These are phyloP conservation scores for Antechinus stuartii DNA, from an alignment of 2,113 vertebrate species.

Conservation along the genomic window DNA sequence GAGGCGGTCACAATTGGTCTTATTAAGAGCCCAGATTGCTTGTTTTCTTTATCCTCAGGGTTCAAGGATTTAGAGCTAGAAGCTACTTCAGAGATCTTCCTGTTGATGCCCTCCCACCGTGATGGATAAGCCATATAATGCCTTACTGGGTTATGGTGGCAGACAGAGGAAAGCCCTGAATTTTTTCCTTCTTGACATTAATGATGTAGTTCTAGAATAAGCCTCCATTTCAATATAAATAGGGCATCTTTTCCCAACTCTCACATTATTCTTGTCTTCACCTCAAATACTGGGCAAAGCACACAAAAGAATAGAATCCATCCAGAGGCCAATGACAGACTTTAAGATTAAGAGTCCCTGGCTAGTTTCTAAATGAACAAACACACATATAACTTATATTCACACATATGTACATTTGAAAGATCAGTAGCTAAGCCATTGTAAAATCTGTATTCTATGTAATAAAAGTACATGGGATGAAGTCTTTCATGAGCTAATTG, in stretches of 20 bases:
- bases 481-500: too few species aligned
- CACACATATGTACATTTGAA: neutral
- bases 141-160: neutral
- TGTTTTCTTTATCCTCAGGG: slow-evolving; percentile 21
- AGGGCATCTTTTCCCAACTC: neutral
- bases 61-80: neutral
- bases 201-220: neutral
- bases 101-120: neutral
- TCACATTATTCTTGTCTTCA: neutral
- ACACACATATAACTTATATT: neutral
- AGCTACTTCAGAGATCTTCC: neutral
- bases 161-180: neutral
- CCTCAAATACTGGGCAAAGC: neutral
- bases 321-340: neutral
- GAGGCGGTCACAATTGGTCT: neutral
- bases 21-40: neutral
- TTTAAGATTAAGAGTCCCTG: neutral
- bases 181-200: neutral
- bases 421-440: neutral
- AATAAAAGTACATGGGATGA: neutral
- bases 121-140: neutral
- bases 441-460: neutral
- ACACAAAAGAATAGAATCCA: neutral
- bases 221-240: neutral
- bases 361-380: neutral